These are phyloP conservation scores for Parasteatoda tepidariorum DNA, from an alignment of 1,140 invertebrate species.

Conservation along the genomic window DNA sequence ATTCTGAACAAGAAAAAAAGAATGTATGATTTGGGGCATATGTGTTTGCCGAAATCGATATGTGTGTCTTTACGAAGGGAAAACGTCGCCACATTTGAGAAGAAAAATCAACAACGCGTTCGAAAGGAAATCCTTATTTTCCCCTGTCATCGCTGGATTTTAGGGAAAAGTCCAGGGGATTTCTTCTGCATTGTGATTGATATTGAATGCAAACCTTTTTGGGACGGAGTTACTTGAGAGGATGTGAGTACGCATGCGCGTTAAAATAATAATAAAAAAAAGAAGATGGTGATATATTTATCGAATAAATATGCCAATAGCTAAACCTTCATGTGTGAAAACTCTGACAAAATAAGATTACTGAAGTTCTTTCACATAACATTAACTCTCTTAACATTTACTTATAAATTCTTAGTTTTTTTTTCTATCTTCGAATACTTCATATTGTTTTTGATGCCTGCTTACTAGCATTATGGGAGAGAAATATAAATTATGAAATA, in stretches of 20 bases:
- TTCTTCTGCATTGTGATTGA: constrained; percentile 21
- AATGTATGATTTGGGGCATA: constrained; percentile 8
- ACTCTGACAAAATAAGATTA: no score
- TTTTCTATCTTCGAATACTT: no score
- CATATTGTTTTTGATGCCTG: no score
- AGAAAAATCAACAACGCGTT: not conserved
- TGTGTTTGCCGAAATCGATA: constrained; percentile 24
- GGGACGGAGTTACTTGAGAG: not conserved
- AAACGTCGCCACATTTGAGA: not conserved
- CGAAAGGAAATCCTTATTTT: constrained; percentile 24
- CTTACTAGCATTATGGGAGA: no score
- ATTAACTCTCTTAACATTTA: no score
- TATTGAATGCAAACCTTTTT: constrained; percentile 14
- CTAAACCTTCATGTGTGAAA: no score
- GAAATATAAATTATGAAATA: no score
- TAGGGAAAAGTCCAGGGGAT: not conserved
- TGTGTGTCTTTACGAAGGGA: not conserved
- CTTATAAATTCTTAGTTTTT: no score
- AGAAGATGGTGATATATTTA: no score
- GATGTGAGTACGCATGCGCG: not conserved
- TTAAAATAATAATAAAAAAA: no score
- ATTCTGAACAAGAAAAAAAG: not conserved
- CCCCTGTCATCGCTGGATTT: constrained; percentile 7
- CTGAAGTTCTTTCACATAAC: no score
- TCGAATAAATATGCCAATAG: no score